Conservation (phyloP, 1,140 invertebrate species). For the Bombyx mandarina region DNA sequence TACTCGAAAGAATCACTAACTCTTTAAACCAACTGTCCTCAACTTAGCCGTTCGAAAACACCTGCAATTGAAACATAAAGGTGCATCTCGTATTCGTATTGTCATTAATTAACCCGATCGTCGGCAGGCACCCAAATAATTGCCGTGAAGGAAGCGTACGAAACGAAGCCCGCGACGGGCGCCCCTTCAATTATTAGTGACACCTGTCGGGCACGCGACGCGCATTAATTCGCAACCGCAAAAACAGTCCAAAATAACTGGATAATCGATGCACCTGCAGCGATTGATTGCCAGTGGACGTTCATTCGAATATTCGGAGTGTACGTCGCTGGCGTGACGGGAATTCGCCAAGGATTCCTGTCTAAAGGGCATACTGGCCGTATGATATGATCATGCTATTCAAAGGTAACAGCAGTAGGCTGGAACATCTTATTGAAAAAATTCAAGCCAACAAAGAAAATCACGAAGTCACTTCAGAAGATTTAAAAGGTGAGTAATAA, state of each 20-base stretch:
- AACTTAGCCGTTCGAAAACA: slow-evolving; percentile 12
- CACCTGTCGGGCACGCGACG: slow-evolving; percentile 61
- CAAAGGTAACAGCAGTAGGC: slow-evolving; percentile 83
- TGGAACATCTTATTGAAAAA: slow-evolving; percentile 87
- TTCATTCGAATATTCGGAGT: slow-evolving; percentile 18
- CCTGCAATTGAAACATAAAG: slow-evolving; percentile 39
- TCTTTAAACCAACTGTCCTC: slow-evolving; percentile 3
- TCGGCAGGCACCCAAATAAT: slow-evolving; percentile 57
- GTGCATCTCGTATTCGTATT: slow-evolving; percentile 29
- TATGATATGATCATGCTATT: slow-evolving; percentile 78
- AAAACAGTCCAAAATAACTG: slow-evolving; percentile 60
- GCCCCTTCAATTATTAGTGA: slow-evolving; percentile 47
- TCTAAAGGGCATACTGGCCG: not conserved
- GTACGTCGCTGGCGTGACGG: not conserved
- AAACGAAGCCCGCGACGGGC: slow-evolving; percentile 34
- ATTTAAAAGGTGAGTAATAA: slow-evolving; percentile 64
- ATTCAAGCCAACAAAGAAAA: slow-evolving; percentile 84
- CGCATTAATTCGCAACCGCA: slow-evolving; percentile 60
- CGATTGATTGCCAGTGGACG: slow-evolving; percentile 20
- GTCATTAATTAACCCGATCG: slow-evolving; percentile 39
- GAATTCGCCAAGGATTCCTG: not conserved
- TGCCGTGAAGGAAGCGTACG: slow-evolving; percentile 58
- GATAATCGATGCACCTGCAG: slow-evolving; percentile 59
- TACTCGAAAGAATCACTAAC: not conserved
- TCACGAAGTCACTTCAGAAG: slow-evolving; percentile 69